Conservation (phyloP, 2,113 vertebrate species). For the Orcinus orca region DNA sequence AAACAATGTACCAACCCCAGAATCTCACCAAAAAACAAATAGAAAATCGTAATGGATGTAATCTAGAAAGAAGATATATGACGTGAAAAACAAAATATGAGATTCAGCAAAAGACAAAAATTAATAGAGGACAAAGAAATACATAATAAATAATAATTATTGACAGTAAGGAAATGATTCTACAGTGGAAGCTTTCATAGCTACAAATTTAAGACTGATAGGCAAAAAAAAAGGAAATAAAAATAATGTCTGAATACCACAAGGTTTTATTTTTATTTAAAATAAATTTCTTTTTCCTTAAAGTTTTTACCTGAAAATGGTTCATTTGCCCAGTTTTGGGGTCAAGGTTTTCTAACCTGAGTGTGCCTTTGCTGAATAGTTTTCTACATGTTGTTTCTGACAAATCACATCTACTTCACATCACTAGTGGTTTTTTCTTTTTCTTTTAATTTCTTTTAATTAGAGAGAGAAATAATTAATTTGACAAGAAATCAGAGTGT, state of each 20-base stretch:
- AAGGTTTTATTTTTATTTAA: neutral
- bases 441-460: neutral
- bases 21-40: neutral
- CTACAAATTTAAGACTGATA: neutral
- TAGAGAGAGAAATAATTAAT: neutral
- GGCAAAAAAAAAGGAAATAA: neutral
- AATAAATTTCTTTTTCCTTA: neutral
- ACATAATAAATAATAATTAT: neutral
- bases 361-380: neutral
- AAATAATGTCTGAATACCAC: neutral
- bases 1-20: neutral
- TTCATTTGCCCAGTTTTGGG: neutral
- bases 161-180: neutral
- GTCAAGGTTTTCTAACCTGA: fast-evolving
- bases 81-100: neutral
- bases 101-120: neutral
- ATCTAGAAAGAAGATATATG: neutral
- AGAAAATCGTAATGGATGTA: neutral
- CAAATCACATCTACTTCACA: neutral
- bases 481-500: neutral
- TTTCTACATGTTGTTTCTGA: neutral
- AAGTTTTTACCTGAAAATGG: neutral
- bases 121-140: neutral
- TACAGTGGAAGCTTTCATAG: fast-evolving
- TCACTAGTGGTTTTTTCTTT: neutral